A percentile compares a stretch with the other conserved stretches of the same genome.
Conservation (phyloP, 2,113 vertebrate species). For the Petrocephalus microphthalmus region DNA sequence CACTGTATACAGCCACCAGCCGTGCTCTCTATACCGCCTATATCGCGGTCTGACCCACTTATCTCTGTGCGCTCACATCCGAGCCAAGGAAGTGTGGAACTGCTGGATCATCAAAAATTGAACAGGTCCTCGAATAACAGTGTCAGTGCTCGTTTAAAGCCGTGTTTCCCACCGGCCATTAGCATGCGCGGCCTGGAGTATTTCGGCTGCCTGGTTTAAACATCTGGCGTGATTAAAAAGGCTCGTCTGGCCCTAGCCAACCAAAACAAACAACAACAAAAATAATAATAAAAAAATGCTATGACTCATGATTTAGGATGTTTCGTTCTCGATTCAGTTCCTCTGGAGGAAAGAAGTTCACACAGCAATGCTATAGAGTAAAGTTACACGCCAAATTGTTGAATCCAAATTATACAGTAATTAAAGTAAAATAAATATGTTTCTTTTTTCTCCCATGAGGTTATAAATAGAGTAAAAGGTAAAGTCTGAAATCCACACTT, state of each 20-base stretch:
- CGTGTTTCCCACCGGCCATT: background rate
- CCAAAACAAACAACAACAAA: background rate
- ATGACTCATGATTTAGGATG: background rate
- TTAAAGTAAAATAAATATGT: slow-evolving; percentile 16
- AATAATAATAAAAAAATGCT: background rate
- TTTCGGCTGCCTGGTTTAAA: background rate
- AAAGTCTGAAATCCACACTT: slow-evolving; percentile 19
- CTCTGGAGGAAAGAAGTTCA: background rate
- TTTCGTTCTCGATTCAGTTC: background rate
- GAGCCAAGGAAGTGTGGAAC: background rate
- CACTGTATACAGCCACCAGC: background rate
- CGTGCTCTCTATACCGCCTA: background rate
- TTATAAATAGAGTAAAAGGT: slow-evolving; percentile 23
- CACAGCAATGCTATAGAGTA: background rate
- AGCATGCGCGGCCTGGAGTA: background rate
- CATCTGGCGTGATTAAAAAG: background rate
- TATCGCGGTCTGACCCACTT: slow-evolving; percentile 21
- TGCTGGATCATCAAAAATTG: slow-evolving; percentile 22
- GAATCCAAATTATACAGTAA: background rate
- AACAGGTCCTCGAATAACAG: background rate
- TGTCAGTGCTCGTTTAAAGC: background rate
- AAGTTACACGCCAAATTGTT: background rate
- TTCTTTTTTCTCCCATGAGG: slow-evolving; percentile 3
- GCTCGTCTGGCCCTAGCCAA: background rate
- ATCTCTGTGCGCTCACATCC: slow-evolving; percentile 14